A percentile compares a stretch with the other conserved stretches of the same genome.
These are phyloP conservation scores for Polyommatus icarus DNA, from an alignment of 2,888 invertebrate genomes.

Conservation along the genomic window DNA sequence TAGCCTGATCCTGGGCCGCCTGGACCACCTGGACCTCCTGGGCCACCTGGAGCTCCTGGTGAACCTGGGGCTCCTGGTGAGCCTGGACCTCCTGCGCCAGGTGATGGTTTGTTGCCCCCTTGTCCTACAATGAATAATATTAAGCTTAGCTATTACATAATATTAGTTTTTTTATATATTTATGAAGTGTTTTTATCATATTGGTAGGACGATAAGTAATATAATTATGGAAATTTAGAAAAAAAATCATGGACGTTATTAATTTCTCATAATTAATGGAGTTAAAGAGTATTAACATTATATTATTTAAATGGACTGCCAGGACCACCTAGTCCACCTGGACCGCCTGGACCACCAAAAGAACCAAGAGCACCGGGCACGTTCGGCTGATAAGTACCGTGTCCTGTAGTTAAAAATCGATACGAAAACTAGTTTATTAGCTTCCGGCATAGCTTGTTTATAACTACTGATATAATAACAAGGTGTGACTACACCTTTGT, in stretches of 20 bases:
- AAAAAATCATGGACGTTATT: too few species aligned
- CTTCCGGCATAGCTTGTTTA: too few species aligned
- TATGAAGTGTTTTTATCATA: too few species aligned
- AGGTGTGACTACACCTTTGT: too few species aligned
- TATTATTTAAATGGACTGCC: conserved; percentile 36
- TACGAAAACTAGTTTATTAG: too few species aligned
- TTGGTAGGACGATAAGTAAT: too few species aligned
- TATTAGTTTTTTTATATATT: too few species aligned
- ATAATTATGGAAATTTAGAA: too few species aligned
- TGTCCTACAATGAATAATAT: background rate
- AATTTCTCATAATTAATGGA: too few species aligned
- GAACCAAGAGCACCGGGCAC: conserved; percentile 39
- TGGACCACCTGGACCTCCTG: conserved; percentile 44
- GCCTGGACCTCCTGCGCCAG: background rate
- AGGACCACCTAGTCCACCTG: conserved; percentile 43
- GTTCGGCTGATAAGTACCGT: background rate
- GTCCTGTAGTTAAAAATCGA: background rate
- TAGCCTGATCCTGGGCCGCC: background rate
- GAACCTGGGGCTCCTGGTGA: conserved; percentile 37
- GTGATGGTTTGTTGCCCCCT: background rate
- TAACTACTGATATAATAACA: too few species aligned
- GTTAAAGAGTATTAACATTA: too few species aligned
- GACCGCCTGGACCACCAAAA: conserved; percentile 48
- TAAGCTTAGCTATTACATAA: too few species aligned
- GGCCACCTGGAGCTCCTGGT: conserved; percentile 59